Conservation (phyloP, 2,888 invertebrate genomes). For the Tachina lurida region DNA sequence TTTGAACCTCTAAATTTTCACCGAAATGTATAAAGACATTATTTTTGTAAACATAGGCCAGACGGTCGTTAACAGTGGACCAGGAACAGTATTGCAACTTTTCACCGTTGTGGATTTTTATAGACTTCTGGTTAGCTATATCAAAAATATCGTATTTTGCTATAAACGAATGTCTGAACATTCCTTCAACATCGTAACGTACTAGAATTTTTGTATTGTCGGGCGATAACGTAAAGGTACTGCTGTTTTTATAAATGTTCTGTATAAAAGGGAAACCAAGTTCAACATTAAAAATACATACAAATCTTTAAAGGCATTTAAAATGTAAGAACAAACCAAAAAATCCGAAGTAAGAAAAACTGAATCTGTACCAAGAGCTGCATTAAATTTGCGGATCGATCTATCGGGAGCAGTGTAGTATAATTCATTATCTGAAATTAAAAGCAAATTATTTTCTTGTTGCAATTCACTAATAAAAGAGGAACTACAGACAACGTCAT, state of each 20-base stretch:
- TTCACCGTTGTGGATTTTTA: conserved; percentile 83
- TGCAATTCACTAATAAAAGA: no score
- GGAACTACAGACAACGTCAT: no score
- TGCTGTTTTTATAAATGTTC: conserved; percentile 79
- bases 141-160: conserved; percentile 87
- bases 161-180: conserved; percentile 87
- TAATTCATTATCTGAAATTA: conserved; percentile 84
- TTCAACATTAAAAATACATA: background rate
- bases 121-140: conserved; percentile 83
- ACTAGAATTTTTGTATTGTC: conserved; percentile 80
- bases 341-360: conserved; percentile 75
- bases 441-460: conserved; percentile 22
- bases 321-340: conserved; percentile 74
- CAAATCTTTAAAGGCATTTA: background rate
- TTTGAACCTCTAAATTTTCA: conserved; percentile 79
- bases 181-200: conserved; percentile 78
- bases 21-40: conserved; percentile 85
- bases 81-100: conserved; percentile 87
- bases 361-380: conserved; percentile 75
- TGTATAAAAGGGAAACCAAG: conserved; percentile 65
- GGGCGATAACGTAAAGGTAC: conserved; percentile 79
- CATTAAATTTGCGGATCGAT: conserved; percentile 83
- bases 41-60: conserved; percentile 87
- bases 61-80: conserved; percentile 84
- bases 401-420: conserved; percentile 82